These are phyloP conservation scores for Cyprinodon variegatus DNA, from an alignment of 2,113 vertebrate species.

Conservation along the genomic window DNA sequence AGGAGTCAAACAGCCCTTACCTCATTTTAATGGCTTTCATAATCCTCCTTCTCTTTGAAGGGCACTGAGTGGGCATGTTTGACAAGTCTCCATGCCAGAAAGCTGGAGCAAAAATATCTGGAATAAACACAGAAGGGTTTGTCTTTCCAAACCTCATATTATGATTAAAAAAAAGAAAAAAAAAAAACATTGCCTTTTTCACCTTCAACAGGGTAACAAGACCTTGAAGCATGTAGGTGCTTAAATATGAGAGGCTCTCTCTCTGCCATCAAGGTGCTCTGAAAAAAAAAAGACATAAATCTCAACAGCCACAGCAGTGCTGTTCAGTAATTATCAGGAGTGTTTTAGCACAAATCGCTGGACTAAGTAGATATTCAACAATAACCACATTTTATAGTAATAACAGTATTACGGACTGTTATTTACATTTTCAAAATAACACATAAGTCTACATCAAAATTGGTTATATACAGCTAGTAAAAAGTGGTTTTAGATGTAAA, in stretches of 20 bases:
- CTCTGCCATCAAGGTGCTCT: constrained; percentile 49
- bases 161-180: neutral
- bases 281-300: neutral
- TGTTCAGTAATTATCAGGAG: constrained; percentile 17
- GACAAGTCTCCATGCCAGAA: constrained; percentile 35
- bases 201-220: constrained; percentile 1
- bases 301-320: neutral
- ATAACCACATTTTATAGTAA: neutral
- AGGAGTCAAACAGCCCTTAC: constrained; percentile 43
- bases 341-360: neutral
- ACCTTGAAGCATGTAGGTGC: constrained; percentile 8
- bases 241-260: neutral
- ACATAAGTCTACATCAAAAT: constrained; percentile 4
- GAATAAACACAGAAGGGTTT: constrained; percentile 19
- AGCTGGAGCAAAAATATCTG: constrained; percentile 19
- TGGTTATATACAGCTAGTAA: neutral
- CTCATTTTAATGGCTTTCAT: constrained; percentile 60
- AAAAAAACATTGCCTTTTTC: constrained; percentile 1
- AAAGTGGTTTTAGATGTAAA: neutral
- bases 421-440: constrained; percentile 2
- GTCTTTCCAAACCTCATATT: constrained; percentile 22
- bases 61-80: constrained; percentile 30
- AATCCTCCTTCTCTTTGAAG: constrained; percentile 55
- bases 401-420: neutral
- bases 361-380: constrained; percentile 8